A percentile compares a stretch with the other conserved stretches of the same genome.
Conservation (phyloP, 64 coral and sea anemone genomes). For the Cladopsammia gracilis region DNA sequence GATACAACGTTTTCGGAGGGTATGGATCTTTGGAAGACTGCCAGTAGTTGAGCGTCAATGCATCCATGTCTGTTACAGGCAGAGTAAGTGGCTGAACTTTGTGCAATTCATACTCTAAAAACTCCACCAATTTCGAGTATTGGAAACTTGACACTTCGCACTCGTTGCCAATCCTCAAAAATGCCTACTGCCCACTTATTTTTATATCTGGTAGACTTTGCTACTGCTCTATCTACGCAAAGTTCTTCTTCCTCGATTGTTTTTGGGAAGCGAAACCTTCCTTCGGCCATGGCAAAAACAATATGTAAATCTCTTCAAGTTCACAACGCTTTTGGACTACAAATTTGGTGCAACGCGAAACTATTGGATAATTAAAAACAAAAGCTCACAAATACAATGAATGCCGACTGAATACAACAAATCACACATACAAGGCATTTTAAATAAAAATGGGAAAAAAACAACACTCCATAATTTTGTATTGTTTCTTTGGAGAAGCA, state of each 20-base stretch:
- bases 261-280: constrained; percentile 57
- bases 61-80: constrained; percentile 9
- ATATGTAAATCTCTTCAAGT: constrained; percentile 52
- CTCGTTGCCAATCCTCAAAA: constrained; percentile 54
- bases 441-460: too few relatives aligned
- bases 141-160: constrained; percentile 48
- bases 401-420: too few relatives aligned
- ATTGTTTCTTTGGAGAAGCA: too few relatives aligned
- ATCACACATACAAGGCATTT: too few relatives aligned
- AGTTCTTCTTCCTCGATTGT: constrained; percentile 66
- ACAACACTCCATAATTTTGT: too few relatives aligned
- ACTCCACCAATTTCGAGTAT: constrained; percentile 45
- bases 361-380: too few relatives aligned
- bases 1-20: too few relatives aligned
- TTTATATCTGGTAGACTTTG: constrained; percentile 54
- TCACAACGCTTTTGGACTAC: constrained; percentile 59
- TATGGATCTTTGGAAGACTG: too few relatives aligned
- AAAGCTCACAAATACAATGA: too few relatives aligned
- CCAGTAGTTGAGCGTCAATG: constrained; percentile 19
- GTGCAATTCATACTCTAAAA: constrained; percentile 52
- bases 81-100: constrained; percentile 35
- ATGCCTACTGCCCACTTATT: constrained; percentile 42
- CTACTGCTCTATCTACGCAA: constrained; percentile 57
- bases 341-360: constrained; percentile 44
- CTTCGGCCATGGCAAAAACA: constrained; percentile 47